phyloP scores from a whole-genome alignment of 2,797 vertebrate species.

The Triplophysa yarkandensis region DNA sequence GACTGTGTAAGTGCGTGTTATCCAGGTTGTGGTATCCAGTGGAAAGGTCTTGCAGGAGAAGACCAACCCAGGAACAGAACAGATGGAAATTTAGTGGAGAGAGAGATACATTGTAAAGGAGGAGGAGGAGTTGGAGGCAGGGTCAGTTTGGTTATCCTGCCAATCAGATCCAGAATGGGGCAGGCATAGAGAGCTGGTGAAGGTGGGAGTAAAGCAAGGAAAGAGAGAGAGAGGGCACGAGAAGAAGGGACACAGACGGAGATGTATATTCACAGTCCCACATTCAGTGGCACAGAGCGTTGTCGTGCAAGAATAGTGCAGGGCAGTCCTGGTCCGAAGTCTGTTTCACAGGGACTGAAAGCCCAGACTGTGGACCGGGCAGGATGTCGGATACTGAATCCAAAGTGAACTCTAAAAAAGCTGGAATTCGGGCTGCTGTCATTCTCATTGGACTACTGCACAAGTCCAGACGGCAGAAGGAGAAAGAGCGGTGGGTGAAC shows the following conservation, averaged over 20 bases:
- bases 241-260: constrained; percentile 65
- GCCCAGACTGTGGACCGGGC: constrained; percentile 60
- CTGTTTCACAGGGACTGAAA: constrained; percentile 64
- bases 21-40: constrained; percentile 37
- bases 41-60: constrained; percentile 44
- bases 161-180: constrained; percentile 50
- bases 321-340: constrained; percentile 53
- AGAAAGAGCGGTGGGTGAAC: constrained; percentile 66
- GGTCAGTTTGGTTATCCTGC: constrained; percentile 17
- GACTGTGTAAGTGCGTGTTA: background rate
- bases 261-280: constrained; percentile 66
- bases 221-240: constrained; percentile 60
- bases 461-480: constrained; percentile 87
- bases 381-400: constrained; percentile 78
- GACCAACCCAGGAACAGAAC: constrained; percentile 38
- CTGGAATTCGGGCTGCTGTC: constrained; percentile 91
- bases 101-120: constrained; percentile 32
- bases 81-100: constrained; percentile 47
- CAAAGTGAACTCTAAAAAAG: constrained; percentile 85
- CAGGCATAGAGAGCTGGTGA: constrained; percentile 39
- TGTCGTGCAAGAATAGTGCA: constrained; percentile 48
- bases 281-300: constrained; percentile 56
- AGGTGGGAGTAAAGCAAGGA: constrained; percentile 37
- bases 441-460: constrained; percentile 95
- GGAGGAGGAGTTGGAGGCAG: constrained; percentile 32